These are phyloP conservation scores for Heteractis magnifica DNA, from an alignment of 92 coral and sea anemone genomes.

Conservation along the genomic window DNA sequence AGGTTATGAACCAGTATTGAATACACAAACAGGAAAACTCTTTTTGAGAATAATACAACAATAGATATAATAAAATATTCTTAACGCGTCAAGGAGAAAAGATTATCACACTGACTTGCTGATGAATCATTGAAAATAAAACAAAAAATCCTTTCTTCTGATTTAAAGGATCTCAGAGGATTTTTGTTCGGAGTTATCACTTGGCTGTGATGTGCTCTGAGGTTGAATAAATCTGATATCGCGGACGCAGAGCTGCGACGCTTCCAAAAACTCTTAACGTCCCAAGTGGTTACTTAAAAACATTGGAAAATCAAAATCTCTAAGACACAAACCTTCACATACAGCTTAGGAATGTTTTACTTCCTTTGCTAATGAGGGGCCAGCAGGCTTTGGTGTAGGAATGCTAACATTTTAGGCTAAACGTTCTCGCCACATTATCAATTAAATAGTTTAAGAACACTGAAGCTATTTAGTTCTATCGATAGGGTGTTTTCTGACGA, in stretches of 20 bases:
- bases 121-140: conserved; percentile 11
- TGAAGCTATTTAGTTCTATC: conserved; percentile 21
- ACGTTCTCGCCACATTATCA: conserved; percentile 19
- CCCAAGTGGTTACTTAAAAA: conserved; percentile 25
- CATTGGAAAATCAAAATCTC: conserved; percentile 15
- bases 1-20: neutral
- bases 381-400: conserved; percentile 15
- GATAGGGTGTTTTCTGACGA: conserved; percentile 6
- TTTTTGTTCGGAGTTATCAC: conserved; percentile 12
- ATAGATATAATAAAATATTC: conserved; percentile 12
- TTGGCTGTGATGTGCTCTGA: neutral
- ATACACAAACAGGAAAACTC: conserved; percentile 13
- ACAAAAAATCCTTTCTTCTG: neutral
- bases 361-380: conserved; percentile 42
- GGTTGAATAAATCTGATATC: conserved; percentile 16
- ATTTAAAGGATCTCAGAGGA: neutral
- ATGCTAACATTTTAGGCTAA: conserved; percentile 38
- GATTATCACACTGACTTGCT: conserved; percentile 12
- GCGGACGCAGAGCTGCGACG: conserved; percentile 5
- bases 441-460: conserved; percentile 30
- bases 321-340: conserved; percentile 25
- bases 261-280: conserved; percentile 1
- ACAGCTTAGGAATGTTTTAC: conserved; percentile 25
- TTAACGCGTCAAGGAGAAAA: conserved; percentile 19
- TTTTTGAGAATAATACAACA: conserved; percentile 4